Evolutionary conservation across 2,888 invertebrate genomes (phyloP), one percentile per base, ranked within the genome.

Genomic region (Melikaiella ostensackeni): DNA sequence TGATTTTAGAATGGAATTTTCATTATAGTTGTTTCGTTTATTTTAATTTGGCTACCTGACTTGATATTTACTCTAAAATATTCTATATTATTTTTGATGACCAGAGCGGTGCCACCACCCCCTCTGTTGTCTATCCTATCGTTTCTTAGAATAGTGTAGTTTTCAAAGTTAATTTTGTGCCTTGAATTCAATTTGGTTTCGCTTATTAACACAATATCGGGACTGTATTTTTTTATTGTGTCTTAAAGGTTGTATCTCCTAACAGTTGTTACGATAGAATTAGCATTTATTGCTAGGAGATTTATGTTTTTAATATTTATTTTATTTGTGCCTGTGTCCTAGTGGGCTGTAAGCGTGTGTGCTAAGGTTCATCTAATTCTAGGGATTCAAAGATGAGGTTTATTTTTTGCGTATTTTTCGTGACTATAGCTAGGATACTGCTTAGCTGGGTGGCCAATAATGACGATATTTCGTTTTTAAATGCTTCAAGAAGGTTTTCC

Each of bases 111-210:
- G 4, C 81, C 79, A 0, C 82, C 80, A 0, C 78, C 79, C 16
- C 33, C 46, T 33, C 2, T 30, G 13, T 55, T 6, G 16, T 6
- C 13, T 9, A 35, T 33, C 38, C 83, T 77, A 57, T 83, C 78
- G 0, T 24, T 62, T 7, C 81, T 24, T 0, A 77, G 61, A 3
- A 83, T 9, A 7, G 27, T 38, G 11, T 81, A 79, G 5, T 76
- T 59, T 19, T 74, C 24, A 16, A 79, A 75, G 5, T 6, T n/a
- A 4, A 76, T 1, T 42, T 74, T 78, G 57, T 81, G 80, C 2
- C 55, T 59, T 6, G 27, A 1, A 4, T 61, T 81, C 2, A 83
- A 33, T 19, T 83, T 81, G 0, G 81, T 83, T 63, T 83, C 80
- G 5, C 70, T 46, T 3, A 83, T 6, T 9, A 81, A 70, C 0